These are phyloP conservation scores for Azorinus chamasolen DNA, from an alignment of 2,888 invertebrate genomes.

Conservation along the genomic window DNA sequence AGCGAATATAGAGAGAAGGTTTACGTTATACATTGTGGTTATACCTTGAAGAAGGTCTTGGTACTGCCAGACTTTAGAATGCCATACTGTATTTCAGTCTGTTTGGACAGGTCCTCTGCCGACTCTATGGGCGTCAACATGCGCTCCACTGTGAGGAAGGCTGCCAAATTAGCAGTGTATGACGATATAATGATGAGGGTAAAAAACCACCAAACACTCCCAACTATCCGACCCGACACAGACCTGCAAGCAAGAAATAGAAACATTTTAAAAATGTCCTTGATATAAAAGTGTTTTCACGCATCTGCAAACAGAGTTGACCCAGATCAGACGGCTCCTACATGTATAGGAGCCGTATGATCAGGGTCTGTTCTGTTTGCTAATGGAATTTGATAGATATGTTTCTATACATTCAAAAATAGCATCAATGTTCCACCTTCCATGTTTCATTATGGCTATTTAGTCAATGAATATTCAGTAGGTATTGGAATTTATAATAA, in stretches of 20 bases:
- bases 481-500: too few species aligned
- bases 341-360: too few species aligned
- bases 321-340: too few species aligned
- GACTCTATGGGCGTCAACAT: slow-evolving; percentile 98
- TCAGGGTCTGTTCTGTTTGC: too few species aligned
- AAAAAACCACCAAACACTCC: slow-evolving; percentile 99
- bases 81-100: slow-evolving; percentile 89
- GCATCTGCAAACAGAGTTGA: too few species aligned
- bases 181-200: slow-evolving; percentile 99
- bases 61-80: slow-evolving; percentile 92
- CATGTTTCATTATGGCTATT: too few species aligned
- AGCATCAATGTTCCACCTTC: too few species aligned
- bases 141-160: slow-evolving; percentile 98
- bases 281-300: too few species aligned
- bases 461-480: too few species aligned
- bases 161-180: slow-evolving; percentile 98
- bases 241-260: slow-evolving; percentile 88
- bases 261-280: slow-evolving; percentile 1
- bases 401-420: too few species aligned
- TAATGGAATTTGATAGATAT: too few species aligned
- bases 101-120: slow-evolving; percentile 95
- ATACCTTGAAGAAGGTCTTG: slow-evolving; percentile 94
- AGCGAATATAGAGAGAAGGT: too few species aligned
- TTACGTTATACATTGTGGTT: not conserved
- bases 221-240: slow-evolving; percentile 97